Conservation (phyloP, 1,140 invertebrate species). For the Diploscapter pachys region DNA sequence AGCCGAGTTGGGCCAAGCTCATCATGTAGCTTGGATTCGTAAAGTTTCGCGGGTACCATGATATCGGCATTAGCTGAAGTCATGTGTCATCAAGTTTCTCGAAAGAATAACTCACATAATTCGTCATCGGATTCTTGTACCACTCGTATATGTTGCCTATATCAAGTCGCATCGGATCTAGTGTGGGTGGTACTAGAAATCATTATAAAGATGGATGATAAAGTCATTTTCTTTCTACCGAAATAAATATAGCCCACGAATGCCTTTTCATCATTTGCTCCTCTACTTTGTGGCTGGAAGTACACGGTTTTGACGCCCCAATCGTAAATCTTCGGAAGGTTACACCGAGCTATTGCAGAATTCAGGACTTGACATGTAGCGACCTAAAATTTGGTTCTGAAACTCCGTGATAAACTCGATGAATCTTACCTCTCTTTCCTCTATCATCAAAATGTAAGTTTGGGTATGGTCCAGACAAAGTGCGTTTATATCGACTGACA, state of each 20-base stretch:
- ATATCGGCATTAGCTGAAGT: conserved; percentile 43
- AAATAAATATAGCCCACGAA: conserved; percentile 58
- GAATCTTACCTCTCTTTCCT: conserved; percentile 47
- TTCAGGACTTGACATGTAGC: conserved; percentile 51
- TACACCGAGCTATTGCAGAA: conserved; percentile 50
- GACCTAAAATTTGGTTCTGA: conserved; percentile 41
- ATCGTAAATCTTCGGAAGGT: conserved; percentile 56
- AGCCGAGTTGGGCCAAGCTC: conserved; percentile 41
- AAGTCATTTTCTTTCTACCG: conserved; percentile 13
- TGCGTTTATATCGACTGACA: conserved; percentile 54
- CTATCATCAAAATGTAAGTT: conserved; percentile 57
- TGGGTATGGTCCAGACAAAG: conserved; percentile 51
- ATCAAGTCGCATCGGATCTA: conserved; percentile 57
- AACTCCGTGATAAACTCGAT: background rate
- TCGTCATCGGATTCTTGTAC: conserved; percentile 51
- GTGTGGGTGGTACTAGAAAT: conserved; percentile 48
- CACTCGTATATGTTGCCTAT: conserved; percentile 56
- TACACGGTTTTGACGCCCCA: conserved; percentile 58
- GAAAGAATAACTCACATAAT: conserved; percentile 4
- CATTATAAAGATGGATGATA: background rate
- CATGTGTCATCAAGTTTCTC: too few species aligned
- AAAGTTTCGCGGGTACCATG: conserved; percentile 56
- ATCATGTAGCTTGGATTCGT: conserved; percentile 19
- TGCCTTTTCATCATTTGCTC: conserved; percentile 57
- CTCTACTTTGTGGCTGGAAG: conserved; percentile 54